phyloP scores from a whole-genome alignment of 2,113 vertebrate genomes.

The Muntiacus reevesi region DNA sequence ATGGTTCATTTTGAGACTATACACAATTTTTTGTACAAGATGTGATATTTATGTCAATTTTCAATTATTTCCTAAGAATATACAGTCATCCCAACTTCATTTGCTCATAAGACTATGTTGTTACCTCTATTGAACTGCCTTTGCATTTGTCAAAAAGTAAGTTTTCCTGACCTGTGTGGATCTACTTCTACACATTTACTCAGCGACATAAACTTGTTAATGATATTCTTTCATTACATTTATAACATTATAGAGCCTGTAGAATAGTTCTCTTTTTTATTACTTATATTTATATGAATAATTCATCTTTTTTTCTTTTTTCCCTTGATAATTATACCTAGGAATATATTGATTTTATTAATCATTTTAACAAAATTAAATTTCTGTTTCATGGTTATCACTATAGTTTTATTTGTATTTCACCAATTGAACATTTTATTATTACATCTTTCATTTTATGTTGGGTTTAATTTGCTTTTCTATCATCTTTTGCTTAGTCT shows the following conservation, averaged over 20 bases:
- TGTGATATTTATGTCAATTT: neutral
- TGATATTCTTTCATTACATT: neutral
- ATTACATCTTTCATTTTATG: neutral
- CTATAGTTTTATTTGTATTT: neutral
- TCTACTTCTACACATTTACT: neutral
- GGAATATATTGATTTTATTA: neutral
- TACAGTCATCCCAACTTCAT: neutral
- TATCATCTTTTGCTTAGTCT: neutral
- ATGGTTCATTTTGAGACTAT: neutral
- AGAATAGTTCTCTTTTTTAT: neutral
- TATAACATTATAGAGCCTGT: neutral
- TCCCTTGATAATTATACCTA: neutral
- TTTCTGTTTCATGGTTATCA: neutral
- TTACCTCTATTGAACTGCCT: neutral
- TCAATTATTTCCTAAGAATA: neutral
- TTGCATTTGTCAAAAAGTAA: neutral
- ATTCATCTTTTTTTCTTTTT: no score
- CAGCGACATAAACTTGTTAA: neutral
- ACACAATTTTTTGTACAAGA: neutral
- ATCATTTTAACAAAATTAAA: neutral
- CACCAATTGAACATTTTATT: neutral
- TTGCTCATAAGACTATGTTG: neutral
- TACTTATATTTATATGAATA: no score
- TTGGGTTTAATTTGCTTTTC: neutral
- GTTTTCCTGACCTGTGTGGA: neutral